Evolutionary conservation across 2,888 invertebrate species (phyloP), one percentile per base, ranked within the genome.

Genomic region (Mimachlamys varia): DNA sequence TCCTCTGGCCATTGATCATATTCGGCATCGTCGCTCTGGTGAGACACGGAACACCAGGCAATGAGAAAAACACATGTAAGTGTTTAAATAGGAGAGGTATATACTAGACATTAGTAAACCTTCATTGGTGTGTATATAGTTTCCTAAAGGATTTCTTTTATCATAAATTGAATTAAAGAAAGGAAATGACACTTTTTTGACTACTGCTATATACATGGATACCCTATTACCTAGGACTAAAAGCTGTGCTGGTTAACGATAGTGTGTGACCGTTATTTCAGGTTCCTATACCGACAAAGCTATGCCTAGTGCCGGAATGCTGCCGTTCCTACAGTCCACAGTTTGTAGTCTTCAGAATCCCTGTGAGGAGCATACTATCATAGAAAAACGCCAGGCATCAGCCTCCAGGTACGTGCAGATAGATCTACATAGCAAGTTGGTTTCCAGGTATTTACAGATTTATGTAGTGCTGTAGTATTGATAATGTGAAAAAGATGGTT

Each of bases 1-100:
- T 96, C n/a, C 88, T 95, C 88, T 96, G 96, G 96, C 96, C 96
- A 5, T 89, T 96, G 17, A 90, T 95, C 0, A 93, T 96, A 53
- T 94, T 96, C 89, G 92, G 94, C 5, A 92, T 95, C 12, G 92
- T 96, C 2, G 95, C 94, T 10, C 89, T 96, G 13, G 93, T 96
- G 89, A 92, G 96, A 50, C 90, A 91, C n/a, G 95, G 94, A 3
- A 92, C 94, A 0, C 95, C 95, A 44, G 95, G 95, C 22, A 49
- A 44, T 50, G 90, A 94, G 87, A 89, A 91, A 19, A 87, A 90
- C 53, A 94, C 95, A 92, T 96, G 96, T 96, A 94, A 95, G 96
- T 94, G 27, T 22, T 76, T 7, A 58, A 58, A 17, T 53, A 53
- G 19, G 7, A 50, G 15, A 13, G 15, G 2, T 13, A 53, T 53